Percentiles rank a stretch among this genome's conserved stretches.
These are phyloP conservation scores for Phocoena sinus DNA, from an alignment of 2,113 vertebrate genomes.

Conservation along the genomic window DNA sequence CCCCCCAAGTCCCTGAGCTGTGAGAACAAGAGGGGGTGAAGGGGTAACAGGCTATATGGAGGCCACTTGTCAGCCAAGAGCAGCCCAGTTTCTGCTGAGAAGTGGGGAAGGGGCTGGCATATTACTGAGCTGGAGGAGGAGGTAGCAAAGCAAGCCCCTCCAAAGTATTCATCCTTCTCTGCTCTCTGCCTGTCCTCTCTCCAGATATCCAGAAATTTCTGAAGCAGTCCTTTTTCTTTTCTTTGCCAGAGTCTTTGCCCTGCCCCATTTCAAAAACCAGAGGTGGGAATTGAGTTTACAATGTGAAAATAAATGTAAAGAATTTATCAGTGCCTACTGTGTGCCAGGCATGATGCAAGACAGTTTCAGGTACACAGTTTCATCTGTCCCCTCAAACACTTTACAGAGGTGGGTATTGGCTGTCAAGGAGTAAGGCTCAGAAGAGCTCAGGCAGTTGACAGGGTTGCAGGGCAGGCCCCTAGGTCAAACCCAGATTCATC, in stretches of 20 bases:
- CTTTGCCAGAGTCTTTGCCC: not conserved
- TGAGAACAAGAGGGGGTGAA: conserved; percentile 24
- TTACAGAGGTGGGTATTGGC: not conserved
- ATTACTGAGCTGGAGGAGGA: not conserved
- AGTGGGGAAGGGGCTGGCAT: not conserved
- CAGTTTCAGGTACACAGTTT: not conserved
- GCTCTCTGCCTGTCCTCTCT: not conserved
- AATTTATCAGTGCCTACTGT: not conserved
- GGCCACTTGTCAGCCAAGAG: not conserved
- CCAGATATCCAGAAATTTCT: not conserved
- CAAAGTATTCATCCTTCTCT: not conserved
- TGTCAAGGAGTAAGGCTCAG: not conserved
- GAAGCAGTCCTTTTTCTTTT: not conserved
- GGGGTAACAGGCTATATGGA: conserved; percentile 20
- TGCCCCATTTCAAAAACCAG: not conserved
- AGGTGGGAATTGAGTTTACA: conserved; percentile 3
- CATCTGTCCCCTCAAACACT: not conserved
- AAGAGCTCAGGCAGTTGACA: not conserved
- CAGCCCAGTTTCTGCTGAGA: not conserved
- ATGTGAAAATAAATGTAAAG: not conserved
- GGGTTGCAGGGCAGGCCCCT: not conserved
- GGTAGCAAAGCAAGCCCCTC: not conserved
- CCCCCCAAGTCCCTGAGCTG: not conserved
- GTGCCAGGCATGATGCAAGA: not conserved
- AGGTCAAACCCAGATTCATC: not conserved